These are phyloP conservation scores for Ranitomeya variabilis DNA, from an alignment of 2,113 vertebrate genomes.

Conservation along the genomic window DNA sequence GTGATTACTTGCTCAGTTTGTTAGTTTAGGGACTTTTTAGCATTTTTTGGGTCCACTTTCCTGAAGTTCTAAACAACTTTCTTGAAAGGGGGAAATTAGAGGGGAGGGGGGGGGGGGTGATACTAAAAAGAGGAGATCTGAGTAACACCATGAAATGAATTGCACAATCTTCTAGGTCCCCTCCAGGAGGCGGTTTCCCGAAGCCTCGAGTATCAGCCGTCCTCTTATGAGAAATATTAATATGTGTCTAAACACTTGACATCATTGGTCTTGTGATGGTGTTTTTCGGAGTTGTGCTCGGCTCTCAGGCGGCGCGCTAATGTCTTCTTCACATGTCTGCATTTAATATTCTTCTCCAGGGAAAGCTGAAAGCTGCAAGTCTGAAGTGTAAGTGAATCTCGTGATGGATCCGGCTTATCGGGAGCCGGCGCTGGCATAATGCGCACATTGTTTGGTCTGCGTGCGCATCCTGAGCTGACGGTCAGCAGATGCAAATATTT, in stretches of 20 bases:
- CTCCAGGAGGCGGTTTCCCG: neutral
- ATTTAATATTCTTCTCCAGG: conserved; percentile 34
- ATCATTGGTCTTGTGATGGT: conserved; percentile 22
- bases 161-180: neutral
- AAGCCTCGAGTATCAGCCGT: neutral
- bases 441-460: conserved; percentile 20
- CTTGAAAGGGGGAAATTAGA: too few species aligned
- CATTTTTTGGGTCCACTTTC: too few species aligned
- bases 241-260: conserved; percentile 14
- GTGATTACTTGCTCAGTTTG: too few species aligned
- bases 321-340: conserved; percentile 33
- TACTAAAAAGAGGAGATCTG: too few species aligned
- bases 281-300: neutral
- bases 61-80: too few species aligned
- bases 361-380: conserved; percentile 30
- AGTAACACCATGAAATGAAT: neutral
- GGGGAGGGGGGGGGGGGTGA: too few species aligned
- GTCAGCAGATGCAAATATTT: conserved; percentile 50
- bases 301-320: conserved; percentile 2
- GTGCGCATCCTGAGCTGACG: conserved; percentile 14
- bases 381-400: conserved; percentile 12
- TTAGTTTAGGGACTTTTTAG: too few species aligned
- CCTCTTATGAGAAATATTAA: neutral
- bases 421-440: conserved; percentile 27
- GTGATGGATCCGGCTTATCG: conserved; percentile 36